Evolutionary conservation across 2,113 vertebrate species (phyloP).

Genomic region (Struthio camelus): DNA sequence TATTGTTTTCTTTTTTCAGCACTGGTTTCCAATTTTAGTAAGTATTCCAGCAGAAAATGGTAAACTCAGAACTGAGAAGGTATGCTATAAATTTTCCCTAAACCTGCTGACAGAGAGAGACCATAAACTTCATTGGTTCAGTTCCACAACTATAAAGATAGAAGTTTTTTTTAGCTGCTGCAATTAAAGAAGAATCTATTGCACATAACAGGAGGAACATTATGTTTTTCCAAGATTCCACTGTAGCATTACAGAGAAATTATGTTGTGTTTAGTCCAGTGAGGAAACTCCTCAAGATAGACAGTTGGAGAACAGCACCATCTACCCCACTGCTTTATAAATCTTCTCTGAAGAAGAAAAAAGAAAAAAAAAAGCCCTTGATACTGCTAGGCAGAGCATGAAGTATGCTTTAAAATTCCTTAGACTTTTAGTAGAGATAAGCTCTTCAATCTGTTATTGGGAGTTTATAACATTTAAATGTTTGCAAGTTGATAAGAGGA

Average conservation of each 20-base stretch:
- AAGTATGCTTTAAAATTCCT: slow-evolving; percentile 7
- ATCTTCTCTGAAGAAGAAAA: neutral
- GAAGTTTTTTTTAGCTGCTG: slow-evolving; percentile 64
- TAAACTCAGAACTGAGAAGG: slow-evolving; percentile 20
- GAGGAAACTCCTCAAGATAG: slow-evolving; percentile 59
- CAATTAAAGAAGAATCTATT: slow-evolving; percentile 69
- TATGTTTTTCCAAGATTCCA: slow-evolving; percentile 71
- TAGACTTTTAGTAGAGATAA: neutral
- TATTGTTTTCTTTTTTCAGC: neutral
- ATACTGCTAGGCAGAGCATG: neutral
- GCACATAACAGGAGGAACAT: slow-evolving; percentile 63
- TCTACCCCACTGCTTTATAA: slow-evolving; percentile 49
- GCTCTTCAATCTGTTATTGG: neutral
- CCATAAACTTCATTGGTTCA: slow-evolving; percentile 45
- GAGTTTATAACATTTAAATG: neutral
- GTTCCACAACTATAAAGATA: slow-evolving; percentile 65
- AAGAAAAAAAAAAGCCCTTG: neutral
- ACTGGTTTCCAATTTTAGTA: neutral
- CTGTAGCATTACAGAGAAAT: slow-evolving; percentile 66
- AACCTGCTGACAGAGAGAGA: slow-evolving; percentile 58
- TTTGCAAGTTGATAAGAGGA: neutral
- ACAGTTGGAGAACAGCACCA: slow-evolving; percentile 64
- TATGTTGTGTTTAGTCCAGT: slow-evolving; percentile 45
- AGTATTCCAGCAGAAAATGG: slow-evolving; percentile 21
- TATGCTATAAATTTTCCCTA: slow-evolving; percentile 50